These are phyloP conservation scores for Ptychobarbus kaznakovi DNA, from an alignment of 2,797 vertebrate genomes.

Conservation along the genomic window DNA sequence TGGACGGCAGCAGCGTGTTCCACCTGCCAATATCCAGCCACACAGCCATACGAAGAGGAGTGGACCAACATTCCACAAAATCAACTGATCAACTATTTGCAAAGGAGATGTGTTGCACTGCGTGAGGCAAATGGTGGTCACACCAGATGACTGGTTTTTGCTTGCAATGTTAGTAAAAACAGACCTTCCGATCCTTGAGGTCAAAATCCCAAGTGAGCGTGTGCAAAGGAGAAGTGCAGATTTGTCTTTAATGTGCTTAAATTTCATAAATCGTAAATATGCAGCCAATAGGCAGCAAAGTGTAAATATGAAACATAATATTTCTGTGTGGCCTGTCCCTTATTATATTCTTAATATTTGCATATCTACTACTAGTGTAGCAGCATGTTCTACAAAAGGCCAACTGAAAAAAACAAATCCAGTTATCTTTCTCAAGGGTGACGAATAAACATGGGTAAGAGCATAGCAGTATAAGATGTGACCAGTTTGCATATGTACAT, in stretches of 20 bases:
- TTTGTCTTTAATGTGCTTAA: neutral
- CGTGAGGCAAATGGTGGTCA: too few species aligned
- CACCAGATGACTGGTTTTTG: too few species aligned
- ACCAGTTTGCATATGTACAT: slow-evolving; percentile 15
- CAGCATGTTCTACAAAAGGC: neutral
- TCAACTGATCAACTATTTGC: too few species aligned
- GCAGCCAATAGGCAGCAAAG: neutral
- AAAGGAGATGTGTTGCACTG: too few species aligned
- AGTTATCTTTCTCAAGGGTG: neutral
- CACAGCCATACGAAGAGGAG: too few species aligned
- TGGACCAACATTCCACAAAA: too few species aligned
- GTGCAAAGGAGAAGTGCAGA: too few species aligned
- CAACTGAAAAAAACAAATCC: neutral
- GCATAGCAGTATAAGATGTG: neutral
- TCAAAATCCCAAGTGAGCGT: neutral
- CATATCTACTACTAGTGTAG: neutral
- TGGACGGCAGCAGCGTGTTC: too few species aligned
- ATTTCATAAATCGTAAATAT: too few species aligned
- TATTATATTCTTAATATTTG: slow-evolving; percentile 6
- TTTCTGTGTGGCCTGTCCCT: neutral
- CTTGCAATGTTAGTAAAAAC: neutral
- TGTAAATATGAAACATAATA: neutral
- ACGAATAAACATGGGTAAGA: neutral
- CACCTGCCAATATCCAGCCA: too few species aligned
- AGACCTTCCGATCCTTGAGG: neutral